phyloP scores from a whole-genome alignment of 2,888 invertebrate genomes.

The Capitulum mitella region DNA sequence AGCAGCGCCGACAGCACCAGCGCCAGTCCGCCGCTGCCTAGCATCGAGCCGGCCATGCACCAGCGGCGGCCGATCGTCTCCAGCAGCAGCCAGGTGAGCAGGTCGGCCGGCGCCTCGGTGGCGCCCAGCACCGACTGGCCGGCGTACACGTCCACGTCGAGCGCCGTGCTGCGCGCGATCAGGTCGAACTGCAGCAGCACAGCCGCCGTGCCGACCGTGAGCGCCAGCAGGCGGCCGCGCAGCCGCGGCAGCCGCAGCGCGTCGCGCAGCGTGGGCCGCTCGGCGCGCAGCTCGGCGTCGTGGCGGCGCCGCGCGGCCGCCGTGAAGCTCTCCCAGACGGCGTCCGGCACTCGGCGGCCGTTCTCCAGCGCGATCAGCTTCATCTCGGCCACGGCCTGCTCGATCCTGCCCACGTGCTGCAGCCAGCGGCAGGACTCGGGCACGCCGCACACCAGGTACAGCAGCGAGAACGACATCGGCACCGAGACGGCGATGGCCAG shows the following conservation, averaged over 20 bases:
- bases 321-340: constrained; percentile 64
- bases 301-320: constrained; percentile 45
- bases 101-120: constrained; percentile 33
- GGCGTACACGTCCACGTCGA: constrained; percentile 41
- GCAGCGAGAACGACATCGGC: constrained; percentile 51
- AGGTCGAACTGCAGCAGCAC: neutral
- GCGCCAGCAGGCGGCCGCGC: neutral
- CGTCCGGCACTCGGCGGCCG: constrained; percentile 62
- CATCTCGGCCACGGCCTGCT: constrained; percentile 67
- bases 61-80: constrained; percentile 32
- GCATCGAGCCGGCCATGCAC: constrained; percentile 6
- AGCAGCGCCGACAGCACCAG: neutral
- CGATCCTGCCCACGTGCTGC: constrained; percentile 73
- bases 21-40: neutral
- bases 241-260: neutral
- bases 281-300: neutral
- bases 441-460: constrained; percentile 19
- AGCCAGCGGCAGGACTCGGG: constrained; percentile 63
- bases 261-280: neutral
- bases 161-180: constrained; percentile 68
- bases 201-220: neutral
- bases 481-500: constrained; percentile 71
- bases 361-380: constrained; percentile 73
- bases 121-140: constrained; percentile 31
- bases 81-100: constrained; percentile 29